Percentiles rank a stretch among this genome's conserved stretches.
These are phyloP conservation scores for Hormaphis cornu DNA, from an alignment of 1,140 invertebrate genomes.

Conservation along the genomic window DNA sequence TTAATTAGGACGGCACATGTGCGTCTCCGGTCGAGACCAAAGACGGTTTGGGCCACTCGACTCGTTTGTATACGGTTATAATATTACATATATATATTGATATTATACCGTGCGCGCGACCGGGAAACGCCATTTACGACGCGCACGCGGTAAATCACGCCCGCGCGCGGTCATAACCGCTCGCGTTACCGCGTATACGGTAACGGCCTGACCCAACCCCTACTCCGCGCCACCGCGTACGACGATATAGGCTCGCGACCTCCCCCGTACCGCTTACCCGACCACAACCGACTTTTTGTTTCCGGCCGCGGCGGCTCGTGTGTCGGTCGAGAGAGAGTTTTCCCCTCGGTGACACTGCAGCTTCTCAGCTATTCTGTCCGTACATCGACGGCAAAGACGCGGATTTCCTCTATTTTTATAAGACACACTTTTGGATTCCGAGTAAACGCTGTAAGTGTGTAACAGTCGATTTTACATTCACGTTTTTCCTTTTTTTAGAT, in stretches of 20 bases:
- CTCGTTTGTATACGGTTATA: background rate
- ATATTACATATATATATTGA: no score
- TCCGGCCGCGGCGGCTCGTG: no score
- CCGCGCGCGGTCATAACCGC: background rate
- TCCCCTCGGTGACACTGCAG: background rate
- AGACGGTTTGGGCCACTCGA: background rate
- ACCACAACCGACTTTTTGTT: no score
- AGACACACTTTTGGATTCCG: background rate
- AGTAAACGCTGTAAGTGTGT: no score
- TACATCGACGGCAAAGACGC: background rate
- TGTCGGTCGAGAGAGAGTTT: background rate
- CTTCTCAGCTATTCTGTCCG: background rate
- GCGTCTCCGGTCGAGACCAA: background rate
- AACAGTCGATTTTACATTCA: no score
- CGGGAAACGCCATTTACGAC: background rate
- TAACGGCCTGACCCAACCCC: no score
- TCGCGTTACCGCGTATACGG: no score
- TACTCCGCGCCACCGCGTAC: no score
- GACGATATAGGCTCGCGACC: no score
- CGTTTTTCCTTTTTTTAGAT: no score
- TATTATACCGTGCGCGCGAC: background rate
- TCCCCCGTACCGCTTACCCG: no score
- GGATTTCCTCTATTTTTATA: background rate
- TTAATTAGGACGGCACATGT: background rate
- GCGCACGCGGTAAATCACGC: background rate